Percentiles rank a stretch among this genome's conserved stretches.
phyloP scores from a whole-genome alignment of 2,797 vertebrate genomes.

The Antrozous pallidus region DNA sequence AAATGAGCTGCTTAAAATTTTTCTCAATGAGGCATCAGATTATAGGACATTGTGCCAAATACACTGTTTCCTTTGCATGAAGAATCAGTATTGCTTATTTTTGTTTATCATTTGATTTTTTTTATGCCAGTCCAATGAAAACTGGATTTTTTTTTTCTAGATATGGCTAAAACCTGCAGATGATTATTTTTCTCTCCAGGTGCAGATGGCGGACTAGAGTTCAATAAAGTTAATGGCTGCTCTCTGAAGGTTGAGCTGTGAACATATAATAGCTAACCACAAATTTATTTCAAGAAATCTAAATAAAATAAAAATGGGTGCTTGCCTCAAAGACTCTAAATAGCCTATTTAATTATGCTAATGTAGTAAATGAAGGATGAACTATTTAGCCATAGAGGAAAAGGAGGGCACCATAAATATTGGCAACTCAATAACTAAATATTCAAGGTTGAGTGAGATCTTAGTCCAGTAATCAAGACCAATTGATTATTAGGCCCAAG shows the following conservation, averaged over 20 bases:
- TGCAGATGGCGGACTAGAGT: neutral
- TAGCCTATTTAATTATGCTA: conserved; percentile 21
- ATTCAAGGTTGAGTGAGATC: neutral
- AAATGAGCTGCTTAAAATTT: conserved; percentile 51
- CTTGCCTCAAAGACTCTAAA: neutral
- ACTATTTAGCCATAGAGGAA: neutral
- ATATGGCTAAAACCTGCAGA: neutral
- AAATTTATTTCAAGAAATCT: conserved; percentile 9
- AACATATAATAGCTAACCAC: neutral
- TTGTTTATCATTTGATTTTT: conserved; percentile 27
- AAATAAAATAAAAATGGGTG: neutral
- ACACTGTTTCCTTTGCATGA: conserved; percentile 2
- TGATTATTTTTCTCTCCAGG: neutral
- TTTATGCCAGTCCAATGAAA: neutral
- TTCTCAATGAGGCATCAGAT: conserved; percentile 27
- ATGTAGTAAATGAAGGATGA: conserved; percentile 2
- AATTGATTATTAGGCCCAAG: neutral
- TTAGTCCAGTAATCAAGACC: neutral
- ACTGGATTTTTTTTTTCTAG: neutral
- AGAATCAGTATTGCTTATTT: neutral
- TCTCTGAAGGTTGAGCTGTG: neutral
- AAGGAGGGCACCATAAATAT: neutral
- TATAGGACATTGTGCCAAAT: conserved; percentile 30
- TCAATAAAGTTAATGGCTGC: neutral
- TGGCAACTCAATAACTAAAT: neutral